Percentiles rank a stretch among this genome's conserved stretches.
These are phyloP conservation scores for Drosophila siamana DNA, from an alignment of 2,888 invertebrate genomes.

Conservation along the genomic window DNA sequence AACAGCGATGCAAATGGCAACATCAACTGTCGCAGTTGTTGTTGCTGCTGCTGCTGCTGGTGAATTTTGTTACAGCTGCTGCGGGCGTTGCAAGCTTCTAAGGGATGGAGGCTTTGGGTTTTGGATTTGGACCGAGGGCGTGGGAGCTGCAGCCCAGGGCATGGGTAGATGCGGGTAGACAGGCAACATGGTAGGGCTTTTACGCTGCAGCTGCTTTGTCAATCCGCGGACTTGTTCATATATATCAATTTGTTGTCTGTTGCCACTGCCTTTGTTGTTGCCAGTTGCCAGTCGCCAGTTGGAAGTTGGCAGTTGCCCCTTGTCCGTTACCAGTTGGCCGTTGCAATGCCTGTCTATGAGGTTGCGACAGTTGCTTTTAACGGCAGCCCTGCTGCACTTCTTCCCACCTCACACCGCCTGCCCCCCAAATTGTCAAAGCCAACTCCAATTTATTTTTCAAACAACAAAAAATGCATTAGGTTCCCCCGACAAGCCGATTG, in stretches of 20 bases:
- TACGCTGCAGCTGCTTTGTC: conserved; percentile 77
- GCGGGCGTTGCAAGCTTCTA: conserved; percentile 37
- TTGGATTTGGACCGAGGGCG: conserved; percentile 18
- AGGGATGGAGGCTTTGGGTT: conserved; percentile 19
- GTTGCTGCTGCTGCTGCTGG: conserved; percentile 9
- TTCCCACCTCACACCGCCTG: neutral
- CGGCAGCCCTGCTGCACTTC: conserved; percentile 6
- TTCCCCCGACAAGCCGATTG: neutral
- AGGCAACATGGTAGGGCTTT: conserved; percentile 73
- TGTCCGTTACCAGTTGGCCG: conserved; percentile 21
- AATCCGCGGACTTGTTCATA: conserved; percentile 70
- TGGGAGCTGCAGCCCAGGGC: neutral
- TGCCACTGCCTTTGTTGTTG: conserved; percentile 49
- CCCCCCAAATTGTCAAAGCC: conserved; percentile 47
- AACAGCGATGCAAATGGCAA: conserved; percentile 30
- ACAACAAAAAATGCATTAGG: conserved; percentile 14
- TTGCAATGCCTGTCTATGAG: conserved; percentile 25
- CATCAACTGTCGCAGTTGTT: conserved; percentile 54
- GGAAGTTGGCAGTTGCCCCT: conserved; percentile 26
- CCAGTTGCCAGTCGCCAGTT: conserved; percentile 1
- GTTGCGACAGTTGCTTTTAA: conserved; percentile 57
- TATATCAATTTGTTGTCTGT: conserved; percentile 78
- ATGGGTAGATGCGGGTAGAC: conserved; percentile 39
- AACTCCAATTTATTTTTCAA: conserved; percentile 42
- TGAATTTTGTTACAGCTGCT: conserved; percentile 64